Conservation (phyloP, 2,113 vertebrate genomes). For the Chlamydotis undulata region DNA sequence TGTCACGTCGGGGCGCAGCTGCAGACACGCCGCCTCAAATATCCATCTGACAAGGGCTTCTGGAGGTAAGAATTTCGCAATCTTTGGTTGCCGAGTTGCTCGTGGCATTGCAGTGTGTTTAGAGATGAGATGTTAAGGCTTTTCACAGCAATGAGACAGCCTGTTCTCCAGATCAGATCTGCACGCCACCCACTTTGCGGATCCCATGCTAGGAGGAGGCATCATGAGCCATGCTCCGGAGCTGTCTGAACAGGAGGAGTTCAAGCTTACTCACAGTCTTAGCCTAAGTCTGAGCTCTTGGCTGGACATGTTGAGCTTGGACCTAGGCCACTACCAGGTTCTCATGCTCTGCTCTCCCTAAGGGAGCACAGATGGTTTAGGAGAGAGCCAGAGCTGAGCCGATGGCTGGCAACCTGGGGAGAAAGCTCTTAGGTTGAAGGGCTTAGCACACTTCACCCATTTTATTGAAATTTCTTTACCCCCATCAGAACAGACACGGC, state of each 20-base stretch:
- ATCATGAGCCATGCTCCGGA: not conserved
- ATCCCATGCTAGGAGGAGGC: not conserved
- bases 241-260: not conserved
- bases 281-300: not conserved
- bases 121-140: not conserved
- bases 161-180: not conserved
- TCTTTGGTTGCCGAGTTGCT: not conserved
- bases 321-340: not conserved
- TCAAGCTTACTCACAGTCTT: not conserved
- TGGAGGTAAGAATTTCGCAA: conserved; percentile 1
- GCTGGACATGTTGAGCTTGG: not conserved
- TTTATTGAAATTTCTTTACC: not conserved
- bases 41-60: not conserved
- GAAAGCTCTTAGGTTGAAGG: not conserved
- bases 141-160: not conserved
- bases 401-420: not conserved
- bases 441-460: not conserved
- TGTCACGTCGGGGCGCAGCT: not conserved
- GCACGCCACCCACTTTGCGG: not conserved
- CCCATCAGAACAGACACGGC: not conserved
- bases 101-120: rapidly evolving
- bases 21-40: not conserved
- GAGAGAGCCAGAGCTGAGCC: not conserved
- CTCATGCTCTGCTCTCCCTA: not conserved
- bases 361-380: not conserved